Evolutionary conservation across 2,888 invertebrate genomes (phyloP).

Genomic region (Piscicola geometra): DNA sequence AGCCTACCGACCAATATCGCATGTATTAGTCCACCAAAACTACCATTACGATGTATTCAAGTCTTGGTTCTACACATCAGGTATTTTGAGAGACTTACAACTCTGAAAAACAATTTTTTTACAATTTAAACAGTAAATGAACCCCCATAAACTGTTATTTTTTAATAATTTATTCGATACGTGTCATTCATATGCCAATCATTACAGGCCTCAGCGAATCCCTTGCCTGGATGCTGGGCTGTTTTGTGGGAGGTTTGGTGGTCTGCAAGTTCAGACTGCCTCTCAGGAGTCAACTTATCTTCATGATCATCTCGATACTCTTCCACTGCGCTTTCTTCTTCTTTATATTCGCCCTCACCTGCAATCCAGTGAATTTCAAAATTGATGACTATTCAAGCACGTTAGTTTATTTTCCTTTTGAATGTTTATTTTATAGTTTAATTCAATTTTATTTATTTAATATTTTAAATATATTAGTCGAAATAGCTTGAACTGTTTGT

Average conservation of each 20-base stretch:
- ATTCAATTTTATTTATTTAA: too few relatives aligned
- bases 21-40: constrained; percentile 29
- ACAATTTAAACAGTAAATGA: too few relatives aligned
- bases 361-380: neutral
- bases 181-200: neutral
- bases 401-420: too few relatives aligned
- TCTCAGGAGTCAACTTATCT: constrained; percentile 19
- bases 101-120: too few relatives aligned
- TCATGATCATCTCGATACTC: constrained; percentile 26
- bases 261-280: constrained; percentile 26
- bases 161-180: too few relatives aligned
- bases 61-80: constrained; percentile 32
- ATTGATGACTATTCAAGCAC: neutral
- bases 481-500: too few relatives aligned
- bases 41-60: constrained; percentile 20
- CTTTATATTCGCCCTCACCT: constrained; percentile 34
- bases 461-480: too few relatives aligned
- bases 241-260: constrained; percentile 25
- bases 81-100: too few relatives aligned
- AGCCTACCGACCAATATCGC: constrained; percentile 32
- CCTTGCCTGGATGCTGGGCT: constrained; percentile 31
- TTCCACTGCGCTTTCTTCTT: constrained; percentile 34
- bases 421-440: too few relatives aligned
- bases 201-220: constrained; percentile 35
- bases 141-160: too few relatives aligned